Percentiles rank a stretch among this genome's conserved stretches.
Evolutionary conservation across 2,113 vertebrate species (phyloP).

Genomic region (Ammodytes marinus): DNA sequence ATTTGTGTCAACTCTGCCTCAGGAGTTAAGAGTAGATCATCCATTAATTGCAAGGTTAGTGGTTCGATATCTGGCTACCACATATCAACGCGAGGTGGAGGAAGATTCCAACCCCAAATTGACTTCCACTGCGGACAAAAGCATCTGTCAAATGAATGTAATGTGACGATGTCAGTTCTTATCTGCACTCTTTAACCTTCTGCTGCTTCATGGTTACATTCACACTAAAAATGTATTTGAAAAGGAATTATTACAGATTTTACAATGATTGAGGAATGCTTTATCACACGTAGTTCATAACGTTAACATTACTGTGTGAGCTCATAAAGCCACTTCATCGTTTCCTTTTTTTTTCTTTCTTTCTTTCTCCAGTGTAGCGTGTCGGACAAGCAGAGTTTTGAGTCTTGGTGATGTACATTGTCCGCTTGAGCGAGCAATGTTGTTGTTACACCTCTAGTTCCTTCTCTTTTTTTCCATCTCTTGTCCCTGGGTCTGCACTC

Average conservation of each 20-base stretch:
- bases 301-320: background rate
- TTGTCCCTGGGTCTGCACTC: slow-evolving; percentile 30
- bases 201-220: too few relatives aligned
- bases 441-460: slow-evolving; percentile 14
- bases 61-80: background rate
- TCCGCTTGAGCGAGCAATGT: slow-evolving; percentile 21
- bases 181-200: too few relatives aligned
- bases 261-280: background rate
- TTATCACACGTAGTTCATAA: background rate
- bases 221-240: background rate
- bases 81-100: background rate
- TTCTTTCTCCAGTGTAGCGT: background rate
- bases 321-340: background rate
- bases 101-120: background rate
- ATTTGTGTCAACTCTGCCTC: too few relatives aligned
- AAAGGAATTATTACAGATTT: background rate
- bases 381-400: slow-evolving; percentile 1
- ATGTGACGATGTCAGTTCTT: background rate
- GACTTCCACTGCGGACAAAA: background rate
- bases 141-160: background rate
- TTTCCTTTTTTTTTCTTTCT: background rate
- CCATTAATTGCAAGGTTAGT: background rate
- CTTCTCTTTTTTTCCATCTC: slow-evolving; percentile 25
- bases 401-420: background rate
- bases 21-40: background rate